Evolutionary conservation across 35 echinoderm and acorn worm genomes (phyloP).

Genomic region (Apostichopus japonicus): DNA sequence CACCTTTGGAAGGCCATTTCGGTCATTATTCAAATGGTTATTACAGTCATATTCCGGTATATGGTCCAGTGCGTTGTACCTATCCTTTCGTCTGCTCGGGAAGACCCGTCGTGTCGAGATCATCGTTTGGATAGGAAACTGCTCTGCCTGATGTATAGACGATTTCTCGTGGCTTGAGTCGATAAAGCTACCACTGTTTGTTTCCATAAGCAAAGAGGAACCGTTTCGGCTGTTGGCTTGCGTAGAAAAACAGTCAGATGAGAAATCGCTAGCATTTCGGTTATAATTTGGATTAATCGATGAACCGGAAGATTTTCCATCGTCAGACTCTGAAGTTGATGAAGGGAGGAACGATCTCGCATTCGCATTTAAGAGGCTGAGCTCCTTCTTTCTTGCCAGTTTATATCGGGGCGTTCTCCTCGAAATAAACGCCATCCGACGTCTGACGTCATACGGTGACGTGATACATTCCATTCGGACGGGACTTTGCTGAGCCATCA

Average conservation of each 20-base stretch:
- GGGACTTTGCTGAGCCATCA: neutral
- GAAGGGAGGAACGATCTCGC: neutral
- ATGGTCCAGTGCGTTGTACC: constrained; percentile 19
- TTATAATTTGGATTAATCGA: constrained; percentile 21
- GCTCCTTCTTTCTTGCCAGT: constrained; percentile 29
- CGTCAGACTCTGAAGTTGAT: constrained; percentile 16
- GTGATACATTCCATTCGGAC: neutral
- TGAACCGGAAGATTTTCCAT: neutral
- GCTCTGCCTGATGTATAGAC: neutral
- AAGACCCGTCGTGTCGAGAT: neutral
- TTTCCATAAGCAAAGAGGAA: neutral
- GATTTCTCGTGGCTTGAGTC: neutral
- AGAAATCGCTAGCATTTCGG: constrained; percentile 12
- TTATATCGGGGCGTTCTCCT: neutral
- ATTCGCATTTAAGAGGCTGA: neutral
- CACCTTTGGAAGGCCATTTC: neutral
- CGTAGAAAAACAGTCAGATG: neutral
- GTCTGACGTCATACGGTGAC: neutral
- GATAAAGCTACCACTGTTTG: neutral
- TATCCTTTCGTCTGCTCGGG: neutral
- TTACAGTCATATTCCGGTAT: neutral
- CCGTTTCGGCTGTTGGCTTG: neutral
- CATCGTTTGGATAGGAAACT: neutral
- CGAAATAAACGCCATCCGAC: neutral
- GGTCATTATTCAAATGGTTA: neutral